phyloP scores from a whole-genome alignment of 2,113 vertebrate genomes.

The Arenaria interpres region DNA sequence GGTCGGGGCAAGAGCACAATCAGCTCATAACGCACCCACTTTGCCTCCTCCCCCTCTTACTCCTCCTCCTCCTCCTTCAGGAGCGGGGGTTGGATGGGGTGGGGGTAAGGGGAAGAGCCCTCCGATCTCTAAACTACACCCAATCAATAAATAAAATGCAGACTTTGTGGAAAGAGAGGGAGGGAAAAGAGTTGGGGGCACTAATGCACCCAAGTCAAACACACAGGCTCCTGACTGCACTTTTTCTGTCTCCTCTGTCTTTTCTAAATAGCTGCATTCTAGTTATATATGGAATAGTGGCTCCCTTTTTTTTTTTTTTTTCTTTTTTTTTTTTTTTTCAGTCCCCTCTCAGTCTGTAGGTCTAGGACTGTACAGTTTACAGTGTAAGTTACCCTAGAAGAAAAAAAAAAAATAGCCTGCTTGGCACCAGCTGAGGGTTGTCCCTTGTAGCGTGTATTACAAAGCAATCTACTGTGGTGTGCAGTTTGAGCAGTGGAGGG shows the following conservation, averaged over 20 bases:
- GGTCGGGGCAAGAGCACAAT: slow-evolving; percentile 74
- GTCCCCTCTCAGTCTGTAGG: not conserved
- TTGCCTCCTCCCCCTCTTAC: slow-evolving; percentile 1
- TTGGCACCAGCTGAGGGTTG: not conserved
- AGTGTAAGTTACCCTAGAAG: not conserved
- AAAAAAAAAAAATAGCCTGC: not conserved
- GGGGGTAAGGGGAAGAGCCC: not conserved
- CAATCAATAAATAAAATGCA: slow-evolving; percentile 57
- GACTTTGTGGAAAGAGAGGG: not conserved
- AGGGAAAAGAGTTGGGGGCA: not conserved
- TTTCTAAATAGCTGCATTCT: not conserved
- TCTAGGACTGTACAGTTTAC: not conserved
- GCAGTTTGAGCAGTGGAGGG: not conserved
- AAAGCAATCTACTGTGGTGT: not conserved
- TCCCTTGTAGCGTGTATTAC: not conserved
- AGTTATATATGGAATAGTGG: not conserved
- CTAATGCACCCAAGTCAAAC: not conserved
- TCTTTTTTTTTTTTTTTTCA: not conserved
- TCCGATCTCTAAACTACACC: not conserved
- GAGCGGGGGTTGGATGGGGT: not conserved
- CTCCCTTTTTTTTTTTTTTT: not conserved
- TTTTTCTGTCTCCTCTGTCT: not conserved
- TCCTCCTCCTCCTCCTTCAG: not conserved
- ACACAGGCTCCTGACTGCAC: not conserved
- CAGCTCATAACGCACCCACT: slow-evolving; percentile 49